A percentile compares a stretch with the other conserved stretches of the same genome.
Conservation (phyloP, 2,113 vertebrate species). For the Poeciliopsis turrubarensis region DNA sequence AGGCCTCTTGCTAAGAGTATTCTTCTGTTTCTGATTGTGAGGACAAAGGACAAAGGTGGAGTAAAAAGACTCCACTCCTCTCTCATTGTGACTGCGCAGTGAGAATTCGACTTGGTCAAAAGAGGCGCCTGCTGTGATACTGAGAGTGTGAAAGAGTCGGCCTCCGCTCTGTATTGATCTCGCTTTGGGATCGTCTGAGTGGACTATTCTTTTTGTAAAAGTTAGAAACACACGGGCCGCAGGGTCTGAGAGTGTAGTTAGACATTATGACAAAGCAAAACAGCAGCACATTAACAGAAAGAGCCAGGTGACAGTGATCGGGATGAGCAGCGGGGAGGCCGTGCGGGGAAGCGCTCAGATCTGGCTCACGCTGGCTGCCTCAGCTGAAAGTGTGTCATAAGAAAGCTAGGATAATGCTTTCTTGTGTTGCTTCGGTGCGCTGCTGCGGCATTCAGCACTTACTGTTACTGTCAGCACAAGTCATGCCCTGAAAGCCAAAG, state of each 20-base stretch:
- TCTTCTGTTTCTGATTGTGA: slow-evolving; percentile 11
- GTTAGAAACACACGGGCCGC: not conserved
- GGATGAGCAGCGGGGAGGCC: slow-evolving; percentile 26
- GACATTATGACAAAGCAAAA: slow-evolving; percentile 37
- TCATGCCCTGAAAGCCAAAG: slow-evolving; percentile 32
- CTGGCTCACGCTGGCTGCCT: slow-evolving; percentile 30
- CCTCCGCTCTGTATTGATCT: slow-evolving; percentile 1
- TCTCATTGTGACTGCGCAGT: slow-evolving; percentile 3
- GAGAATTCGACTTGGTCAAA: not conserved
- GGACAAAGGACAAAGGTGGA: slow-evolving; percentile 24
- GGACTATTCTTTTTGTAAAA: slow-evolving; percentile 23
- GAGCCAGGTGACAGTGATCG: slow-evolving; percentile 25
- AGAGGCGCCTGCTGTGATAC: slow-evolving; percentile 3
- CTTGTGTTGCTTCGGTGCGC: slow-evolving; percentile 30
- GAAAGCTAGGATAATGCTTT: slow-evolving; percentile 48
- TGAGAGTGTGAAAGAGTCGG: not conserved
- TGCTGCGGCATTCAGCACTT: slow-evolving; percentile 34
- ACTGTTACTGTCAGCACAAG: slow-evolving; percentile 36
- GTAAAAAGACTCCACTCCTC: slow-evolving; percentile 6
- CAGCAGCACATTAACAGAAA: slow-evolving; percentile 12
- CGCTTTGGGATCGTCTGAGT: slow-evolving; percentile 5
- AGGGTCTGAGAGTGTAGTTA: slow-evolving; percentile 28
- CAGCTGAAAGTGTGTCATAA: slow-evolving; percentile 56
- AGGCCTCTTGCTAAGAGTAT: not conserved
- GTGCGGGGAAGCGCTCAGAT: slow-evolving; percentile 25